phyloP scores from a whole-genome alignment of 2,797 vertebrate species.

The Trachops cirrhosus region DNA sequence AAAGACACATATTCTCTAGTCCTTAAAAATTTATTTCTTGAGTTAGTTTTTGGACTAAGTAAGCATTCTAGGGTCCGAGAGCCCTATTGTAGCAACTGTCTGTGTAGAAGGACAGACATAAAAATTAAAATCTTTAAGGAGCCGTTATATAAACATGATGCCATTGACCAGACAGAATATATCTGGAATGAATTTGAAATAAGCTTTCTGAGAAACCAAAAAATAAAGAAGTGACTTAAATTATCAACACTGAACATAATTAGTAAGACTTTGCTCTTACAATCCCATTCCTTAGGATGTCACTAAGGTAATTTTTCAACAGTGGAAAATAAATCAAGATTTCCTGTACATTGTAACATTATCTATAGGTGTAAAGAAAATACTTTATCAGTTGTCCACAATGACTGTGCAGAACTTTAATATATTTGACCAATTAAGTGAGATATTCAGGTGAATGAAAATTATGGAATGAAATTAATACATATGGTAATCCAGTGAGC shows the following conservation, averaged over 20 bases:
- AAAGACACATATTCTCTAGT: background rate
- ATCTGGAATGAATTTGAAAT: background rate
- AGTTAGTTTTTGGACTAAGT: background rate
- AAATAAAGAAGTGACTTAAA: background rate
- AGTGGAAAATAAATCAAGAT: background rate
- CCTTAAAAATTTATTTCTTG: background rate
- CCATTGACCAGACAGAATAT: background rate
- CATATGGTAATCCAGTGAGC: background rate
- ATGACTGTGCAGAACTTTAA: background rate
- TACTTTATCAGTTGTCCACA: background rate
- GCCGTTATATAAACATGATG: background rate
- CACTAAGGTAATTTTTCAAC: background rate
- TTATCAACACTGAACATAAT: background rate
- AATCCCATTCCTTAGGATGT: background rate
- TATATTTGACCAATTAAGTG: background rate
- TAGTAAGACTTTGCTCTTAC: background rate
- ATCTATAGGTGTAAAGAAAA: background rate
- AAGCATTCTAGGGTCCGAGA: background rate
- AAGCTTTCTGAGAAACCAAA: background rate
- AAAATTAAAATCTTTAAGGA: background rate
- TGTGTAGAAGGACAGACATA: background rate
- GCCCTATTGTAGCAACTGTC: background rate
- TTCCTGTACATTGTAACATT: background rate
- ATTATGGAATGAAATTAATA: background rate
- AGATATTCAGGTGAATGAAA: background rate